Evolutionary conservation across 2,888 invertebrate genomes (phyloP), one percentile per base, ranked within the genome.

Genomic region (Ectemnius continuus): DNA sequence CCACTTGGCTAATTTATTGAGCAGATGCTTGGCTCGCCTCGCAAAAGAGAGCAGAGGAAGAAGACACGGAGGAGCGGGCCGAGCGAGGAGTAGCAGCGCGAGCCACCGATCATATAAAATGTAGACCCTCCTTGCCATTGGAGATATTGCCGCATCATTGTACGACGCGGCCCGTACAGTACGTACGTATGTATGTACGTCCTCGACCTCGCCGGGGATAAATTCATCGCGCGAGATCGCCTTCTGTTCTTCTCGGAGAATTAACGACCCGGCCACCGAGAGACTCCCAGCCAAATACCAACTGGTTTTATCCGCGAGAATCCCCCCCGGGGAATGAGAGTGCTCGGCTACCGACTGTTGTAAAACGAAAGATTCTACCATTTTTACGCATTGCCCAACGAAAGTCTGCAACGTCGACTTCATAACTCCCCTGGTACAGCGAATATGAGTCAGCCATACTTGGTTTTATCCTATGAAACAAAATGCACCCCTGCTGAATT

Each of bases 81-180:
- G 47, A 56, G 18, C 56, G 57, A 59, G 62, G n/a, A n/a, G n/a
- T n/a, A 36, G 52, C 48, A 73, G 76, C 69, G 73, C 71, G 66
- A 73, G 59, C 73, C 73, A 78, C 67, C 76, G 67, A 78, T 58
- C 69, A 18, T 79, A 79, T 79, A 80, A 79, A 79, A 79, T 76
- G 76, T 79, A 73, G 79, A 79, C 36, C 68, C 73, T 80, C 73
- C 28, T 60, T 71, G 76, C 74, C 73, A 75, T 79, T 74, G 74
- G 72, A 76, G 79, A 80, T 79, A 80, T 79, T 79, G 80, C 74
- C 72, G 69, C 74, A 73, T 80, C 70, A 75, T 79, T 76, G 72
- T 80, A 74, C 36, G 36, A 1, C 6, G 8, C 11, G n/a, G n/a
- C n/a, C n/a, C n/a, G n/a, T n/a, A n/a, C n/a, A n/a, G n/a, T n/a